Base-by-base conservation (phyloP, 2,113 vertebrate genomes). In the Ivindomyrus marchei region DNA sequence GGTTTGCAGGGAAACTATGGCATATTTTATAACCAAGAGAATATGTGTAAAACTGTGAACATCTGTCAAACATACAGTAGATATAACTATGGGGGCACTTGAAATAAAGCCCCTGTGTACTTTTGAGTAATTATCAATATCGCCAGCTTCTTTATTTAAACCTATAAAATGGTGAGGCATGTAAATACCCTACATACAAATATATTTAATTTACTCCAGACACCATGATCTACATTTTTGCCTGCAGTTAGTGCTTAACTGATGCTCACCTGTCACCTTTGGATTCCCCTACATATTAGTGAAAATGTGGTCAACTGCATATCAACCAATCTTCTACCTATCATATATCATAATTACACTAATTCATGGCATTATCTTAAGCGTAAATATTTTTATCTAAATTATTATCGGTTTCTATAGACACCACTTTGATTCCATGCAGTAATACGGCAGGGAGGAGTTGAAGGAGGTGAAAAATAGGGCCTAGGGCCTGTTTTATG, bases 401-500 rank as follows among this genome's bases (percentile, higher is more conserved):
- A 85, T 94, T 94, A 92, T 90, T 92, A 91, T 91, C 90, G 11
- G 94, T 95, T 95, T 93, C 94, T 93, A 95, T 94, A 94, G 95
- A 90, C 90, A 94, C 94, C 56, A 42, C 39, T 90, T 91, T 92
- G 94, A 96, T 95, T 94, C 94, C 93, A 94, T 92, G 94, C 92
- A 93, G 19, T 9, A 27, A 58, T 10, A 3, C 1, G 21, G 7
- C 5, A 24, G 53, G 53, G 53, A 7, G 53, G 53, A 58, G 5
- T 8, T 58, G 21, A 8, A 58, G 56, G 56, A 21, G 21, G 21
- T 58, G 56, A 58, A 58, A 58, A 24, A 58, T 24, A 24, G 56
- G 56, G 21, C 56, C 56, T 58, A 58, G 21, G 24, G 24, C 24
- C 7, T 9, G 24, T 62, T 62, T 62, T 62, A 62, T 62, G 24